Evolutionary conservation across 1,140 invertebrate genomes (phyloP).

Genomic region (Neodiprion pinetum): DNA sequence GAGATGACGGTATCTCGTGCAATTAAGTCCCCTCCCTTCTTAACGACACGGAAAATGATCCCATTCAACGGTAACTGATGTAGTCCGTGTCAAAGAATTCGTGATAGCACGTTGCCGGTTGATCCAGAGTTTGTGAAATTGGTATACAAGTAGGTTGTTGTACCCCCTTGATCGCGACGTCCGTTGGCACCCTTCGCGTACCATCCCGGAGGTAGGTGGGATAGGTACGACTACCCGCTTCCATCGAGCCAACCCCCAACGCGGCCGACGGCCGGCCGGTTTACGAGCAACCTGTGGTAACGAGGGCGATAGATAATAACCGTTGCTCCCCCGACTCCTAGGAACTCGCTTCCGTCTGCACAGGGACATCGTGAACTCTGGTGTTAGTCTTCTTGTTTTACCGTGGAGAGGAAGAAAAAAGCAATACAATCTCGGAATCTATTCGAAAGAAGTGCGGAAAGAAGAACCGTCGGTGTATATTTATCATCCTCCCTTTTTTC

Average conservation of each 20-base stretch:
- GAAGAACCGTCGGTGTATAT: too few species aligned
- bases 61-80: too few species aligned
- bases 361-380: background rate
- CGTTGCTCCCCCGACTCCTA: slow-evolving; percentile 54
- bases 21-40: too few species aligned
- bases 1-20: too few species aligned
- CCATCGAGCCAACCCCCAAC: slow-evolving; percentile 45
- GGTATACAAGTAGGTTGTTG: background rate
- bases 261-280: slow-evolving; percentile 45
- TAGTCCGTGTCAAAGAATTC: background rate
- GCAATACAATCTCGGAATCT: too few species aligned
- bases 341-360: slow-evolving; percentile 11
- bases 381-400: background rate
- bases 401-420: too few species aligned
- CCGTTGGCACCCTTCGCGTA: slow-evolving; percentile 50
- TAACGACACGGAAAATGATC: too few species aligned
- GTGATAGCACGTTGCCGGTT: background rate
- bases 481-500: too few species aligned
- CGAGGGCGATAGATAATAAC: slow-evolving; percentile 65
- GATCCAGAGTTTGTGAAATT: background rate
- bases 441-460: too few species aligned
- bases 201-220: slow-evolving; percentile 40
- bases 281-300: slow-evolving; percentile 65
- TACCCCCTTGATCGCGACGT: slow-evolving; percentile 47
- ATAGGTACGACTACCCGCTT: slow-evolving; percentile 35